Evolutionary conservation across 1,140 invertebrate genomes (phyloP).

Genomic region (Drosophila littoralis): DNA sequence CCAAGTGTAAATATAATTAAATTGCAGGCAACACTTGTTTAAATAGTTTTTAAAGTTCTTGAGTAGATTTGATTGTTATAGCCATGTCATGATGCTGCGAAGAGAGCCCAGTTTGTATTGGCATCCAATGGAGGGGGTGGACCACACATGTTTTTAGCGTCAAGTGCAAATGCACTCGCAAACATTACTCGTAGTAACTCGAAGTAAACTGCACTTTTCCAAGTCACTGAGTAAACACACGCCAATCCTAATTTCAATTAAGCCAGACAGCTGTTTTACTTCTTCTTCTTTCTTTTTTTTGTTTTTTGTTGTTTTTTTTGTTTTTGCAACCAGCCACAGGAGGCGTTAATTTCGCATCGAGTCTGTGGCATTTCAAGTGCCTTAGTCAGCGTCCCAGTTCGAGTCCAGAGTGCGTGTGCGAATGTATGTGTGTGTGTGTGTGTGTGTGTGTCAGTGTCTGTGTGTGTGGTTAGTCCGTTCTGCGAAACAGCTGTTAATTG

Average conservation of each 20-base stretch:
- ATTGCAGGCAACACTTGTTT: too few species aligned
- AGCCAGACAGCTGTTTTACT: conserved; percentile 38
- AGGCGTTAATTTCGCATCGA: conserved; percentile 8
- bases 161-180: conserved; percentile 7
- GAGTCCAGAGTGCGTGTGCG: conserved; percentile 3
- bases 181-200: conserved; percentile 13
- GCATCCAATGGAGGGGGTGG: not conserved
- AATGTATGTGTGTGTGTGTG: conserved; percentile 3
- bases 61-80: too few species aligned
- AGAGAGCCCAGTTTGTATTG: too few species aligned
- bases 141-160: conserved; percentile 2
- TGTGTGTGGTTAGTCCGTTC: conserved; percentile 26
- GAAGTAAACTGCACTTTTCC: conserved; percentile 33
- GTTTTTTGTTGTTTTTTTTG: not conserved
- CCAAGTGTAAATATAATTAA: too few species aligned
- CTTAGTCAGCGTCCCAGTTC: conserved; percentile 35
- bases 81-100: too few species aligned
- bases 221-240: conserved; percentile 45
- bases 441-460: conserved; percentile 4
- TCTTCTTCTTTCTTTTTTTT: too few species aligned
- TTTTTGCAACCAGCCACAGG: conserved; percentile 15
- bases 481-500: conserved; percentile 69
- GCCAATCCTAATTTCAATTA: conserved; percentile 50
- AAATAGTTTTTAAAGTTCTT: too few species aligned
- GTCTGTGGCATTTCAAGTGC: conserved; percentile 37